phyloP scores from a whole-genome alignment of 2,113 vertebrate species.

The Mirza zaza region DNA sequence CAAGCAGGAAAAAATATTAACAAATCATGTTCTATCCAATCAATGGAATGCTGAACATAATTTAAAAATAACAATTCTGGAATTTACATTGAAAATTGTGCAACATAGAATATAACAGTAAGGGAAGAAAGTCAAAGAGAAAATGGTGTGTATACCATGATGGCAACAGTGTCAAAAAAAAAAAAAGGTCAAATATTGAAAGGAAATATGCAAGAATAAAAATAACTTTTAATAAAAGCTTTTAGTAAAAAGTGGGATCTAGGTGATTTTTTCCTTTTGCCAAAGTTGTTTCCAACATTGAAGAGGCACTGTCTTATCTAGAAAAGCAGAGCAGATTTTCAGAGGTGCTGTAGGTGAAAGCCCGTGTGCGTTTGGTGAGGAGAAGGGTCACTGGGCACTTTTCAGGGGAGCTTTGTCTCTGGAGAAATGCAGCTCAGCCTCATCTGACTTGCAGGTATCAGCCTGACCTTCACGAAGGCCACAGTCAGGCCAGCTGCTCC shows the following conservation, averaged over 20 bases:
- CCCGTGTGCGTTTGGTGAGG: fast-evolving
- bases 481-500: background rate
- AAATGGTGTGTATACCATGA: background rate
- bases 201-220: background rate
- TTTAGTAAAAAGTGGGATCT: background rate
- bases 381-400: background rate
- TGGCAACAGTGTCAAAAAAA: background rate
- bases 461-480: background rate
- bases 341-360: fast-evolving
- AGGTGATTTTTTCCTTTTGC: background rate
- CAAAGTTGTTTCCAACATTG: background rate
- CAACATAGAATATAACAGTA: background rate
- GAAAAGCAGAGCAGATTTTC: background rate
- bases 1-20: background rate
- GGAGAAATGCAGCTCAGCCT: background rate
- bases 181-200: background rate
- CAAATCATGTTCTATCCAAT: background rate
- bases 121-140: background rate
- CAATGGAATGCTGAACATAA: background rate
- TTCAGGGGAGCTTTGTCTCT: background rate
- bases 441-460: too few relatives aligned
- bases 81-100: background rate
- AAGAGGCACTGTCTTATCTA: background rate
- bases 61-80: background rate
- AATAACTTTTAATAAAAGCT: background rate